Conservation (phyloP, 2,113 vertebrate species). For the Elgaria multicarinata region DNA sequence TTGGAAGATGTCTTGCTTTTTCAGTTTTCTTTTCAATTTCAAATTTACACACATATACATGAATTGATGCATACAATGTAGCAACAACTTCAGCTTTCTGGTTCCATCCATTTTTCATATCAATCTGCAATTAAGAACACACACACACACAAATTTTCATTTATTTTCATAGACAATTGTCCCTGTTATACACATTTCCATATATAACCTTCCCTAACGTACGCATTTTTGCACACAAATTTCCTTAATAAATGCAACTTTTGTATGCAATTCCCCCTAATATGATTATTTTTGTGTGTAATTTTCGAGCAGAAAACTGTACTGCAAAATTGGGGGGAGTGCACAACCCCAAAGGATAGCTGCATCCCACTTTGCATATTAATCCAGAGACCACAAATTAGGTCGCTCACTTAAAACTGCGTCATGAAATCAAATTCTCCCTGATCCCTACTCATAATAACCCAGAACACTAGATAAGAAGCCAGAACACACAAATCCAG, state of each 20-base stretch:
- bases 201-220: too few species aligned
- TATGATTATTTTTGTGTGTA: background rate
- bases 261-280: background rate
- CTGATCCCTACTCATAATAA: background rate
- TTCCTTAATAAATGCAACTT: background rate
- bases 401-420: background rate
- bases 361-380: background rate
- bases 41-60: background rate
- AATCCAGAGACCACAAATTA: background rate
- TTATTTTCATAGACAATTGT: background rate
- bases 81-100: background rate
- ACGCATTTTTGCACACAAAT: background rate
- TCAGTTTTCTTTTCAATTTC: background rate
- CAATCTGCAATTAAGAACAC: too few species aligned
- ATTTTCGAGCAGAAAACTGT: background rate
- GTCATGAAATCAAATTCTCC: background rate
- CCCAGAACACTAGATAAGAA: background rate
- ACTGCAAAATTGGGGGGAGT: background rate
- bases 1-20: background rate
- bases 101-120: too few species aligned
- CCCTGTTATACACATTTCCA: background rate
- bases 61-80: background rate
- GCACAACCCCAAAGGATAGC: background rate
- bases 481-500: constrained; percentile 11
- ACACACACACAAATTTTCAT: background rate